Percentiles rank a stretch among this genome's conserved stretches.
Evolutionary conservation across 2,113 vertebrate genomes (phyloP).

Genomic region (Pedetes capensis): DNA sequence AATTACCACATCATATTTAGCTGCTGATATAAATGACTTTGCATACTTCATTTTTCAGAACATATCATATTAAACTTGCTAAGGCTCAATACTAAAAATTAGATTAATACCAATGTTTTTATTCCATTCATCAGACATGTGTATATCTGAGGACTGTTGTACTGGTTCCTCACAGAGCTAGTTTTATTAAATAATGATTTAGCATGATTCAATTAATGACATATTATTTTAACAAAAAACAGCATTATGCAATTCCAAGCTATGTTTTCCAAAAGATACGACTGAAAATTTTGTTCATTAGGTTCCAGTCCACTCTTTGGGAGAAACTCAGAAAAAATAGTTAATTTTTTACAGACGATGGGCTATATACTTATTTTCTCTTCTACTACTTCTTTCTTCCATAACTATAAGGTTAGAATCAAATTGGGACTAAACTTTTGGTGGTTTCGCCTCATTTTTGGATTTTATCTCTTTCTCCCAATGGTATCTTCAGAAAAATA

Average conservation of each 20-base stretch:
- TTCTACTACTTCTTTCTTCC: background rate
- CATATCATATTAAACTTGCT: background rate
- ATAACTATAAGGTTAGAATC: background rate
- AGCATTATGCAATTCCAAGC: background rate
- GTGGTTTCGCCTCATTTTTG: background rate
- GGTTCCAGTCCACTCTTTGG: background rate
- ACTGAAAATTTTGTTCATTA: background rate
- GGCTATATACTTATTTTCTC: background rate
- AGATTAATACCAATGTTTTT: background rate
- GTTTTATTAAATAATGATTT: slow-evolving; percentile 31
- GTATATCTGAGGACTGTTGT: background rate
- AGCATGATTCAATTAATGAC: background rate
- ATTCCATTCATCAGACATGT: background rate
- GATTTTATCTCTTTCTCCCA: background rate
- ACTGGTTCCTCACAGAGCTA: background rate
- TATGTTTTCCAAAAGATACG: background rate
- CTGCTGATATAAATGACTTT: background rate
- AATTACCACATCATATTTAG: background rate
- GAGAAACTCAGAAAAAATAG: background rate
- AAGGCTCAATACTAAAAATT: background rate
- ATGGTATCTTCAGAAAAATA: background rate
- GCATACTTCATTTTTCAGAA: background rate
- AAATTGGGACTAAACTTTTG: background rate
- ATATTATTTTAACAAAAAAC: background rate
- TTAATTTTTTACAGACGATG: background rate